Percentiles rank a stretch among this genome's conserved stretches.
phyloP scores from a whole-genome alignment of 2,797 vertebrate species.

The Molossus alvarezi region DNA sequence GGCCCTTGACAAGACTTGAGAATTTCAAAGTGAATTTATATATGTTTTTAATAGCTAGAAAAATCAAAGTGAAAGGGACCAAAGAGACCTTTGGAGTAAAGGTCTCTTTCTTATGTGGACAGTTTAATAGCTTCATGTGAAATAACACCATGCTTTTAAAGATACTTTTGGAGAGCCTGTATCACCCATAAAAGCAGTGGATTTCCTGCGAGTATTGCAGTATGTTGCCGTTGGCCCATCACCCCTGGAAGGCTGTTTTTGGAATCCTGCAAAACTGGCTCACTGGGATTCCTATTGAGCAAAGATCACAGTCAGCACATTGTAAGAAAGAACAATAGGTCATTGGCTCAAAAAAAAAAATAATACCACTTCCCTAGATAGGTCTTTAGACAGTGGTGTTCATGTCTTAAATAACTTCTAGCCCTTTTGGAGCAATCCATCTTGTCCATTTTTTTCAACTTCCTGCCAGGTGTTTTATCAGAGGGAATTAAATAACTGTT shows the following conservation, averaged over 20 bases:
- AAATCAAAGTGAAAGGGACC: constrained; percentile 59
- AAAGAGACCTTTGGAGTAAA: constrained; percentile 56
- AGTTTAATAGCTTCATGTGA: background rate
- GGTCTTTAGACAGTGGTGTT: background rate
- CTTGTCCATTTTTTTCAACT: constrained; percentile 27
- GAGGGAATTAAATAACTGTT: constrained; percentile 67
- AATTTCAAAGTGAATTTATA: constrained; percentile 69
- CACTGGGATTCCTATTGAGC: background rate
- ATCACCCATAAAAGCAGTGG: background rate
- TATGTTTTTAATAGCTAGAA: constrained; percentile 57
- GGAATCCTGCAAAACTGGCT: constrained; percentile 49
- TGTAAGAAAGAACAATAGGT: constrained; percentile 29
- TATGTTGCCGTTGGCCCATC: background rate
- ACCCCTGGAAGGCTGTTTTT: background rate
- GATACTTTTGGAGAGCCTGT: background rate
- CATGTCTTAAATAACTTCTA: constrained; percentile 8
- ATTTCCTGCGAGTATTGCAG: background rate
- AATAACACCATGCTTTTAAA: background rate
- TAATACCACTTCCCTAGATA: background rate
- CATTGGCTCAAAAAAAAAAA: constrained; percentile 2
- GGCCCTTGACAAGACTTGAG: constrained; percentile 61
- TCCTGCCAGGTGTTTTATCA: constrained; percentile 55
- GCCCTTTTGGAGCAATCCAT: background rate
- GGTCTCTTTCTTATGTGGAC: constrained; percentile 9
- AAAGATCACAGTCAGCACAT: constrained; percentile 64